phyloP scores from a whole-genome alignment of 2,113 vertebrate species.

The Micromys minutus region DNA sequence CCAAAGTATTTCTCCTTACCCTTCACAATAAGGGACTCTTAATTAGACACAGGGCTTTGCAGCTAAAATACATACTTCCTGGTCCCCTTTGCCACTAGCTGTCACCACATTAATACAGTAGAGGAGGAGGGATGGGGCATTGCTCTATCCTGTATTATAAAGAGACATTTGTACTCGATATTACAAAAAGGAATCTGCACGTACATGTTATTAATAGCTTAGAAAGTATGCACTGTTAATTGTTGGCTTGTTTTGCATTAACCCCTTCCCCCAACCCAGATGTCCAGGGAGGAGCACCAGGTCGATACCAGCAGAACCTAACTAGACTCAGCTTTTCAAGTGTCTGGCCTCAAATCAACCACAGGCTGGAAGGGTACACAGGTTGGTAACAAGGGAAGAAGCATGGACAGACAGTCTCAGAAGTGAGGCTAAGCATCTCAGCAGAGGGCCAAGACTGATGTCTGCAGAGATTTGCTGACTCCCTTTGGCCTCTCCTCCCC shows the following conservation, averaged over 20 bases:
- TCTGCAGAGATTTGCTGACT: background rate
- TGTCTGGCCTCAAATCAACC: background rate
- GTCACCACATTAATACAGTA: background rate
- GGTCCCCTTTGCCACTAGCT: background rate
- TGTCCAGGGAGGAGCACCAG: background rate
- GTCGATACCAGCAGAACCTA: background rate
- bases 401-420: background rate
- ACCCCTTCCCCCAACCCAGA: background rate
- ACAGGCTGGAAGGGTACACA: background rate
- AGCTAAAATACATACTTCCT: background rate
- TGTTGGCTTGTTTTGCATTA: background rate
- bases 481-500: too few species aligned
- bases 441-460: background rate
- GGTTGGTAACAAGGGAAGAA: background rate
- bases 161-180: background rate
- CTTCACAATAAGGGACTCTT: slow-evolving; percentile 9
- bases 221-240: background rate
- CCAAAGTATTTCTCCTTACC: background rate
- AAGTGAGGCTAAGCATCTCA: background rate
- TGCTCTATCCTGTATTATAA: background rate
- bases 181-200: background rate
- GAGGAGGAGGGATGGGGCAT: background rate
- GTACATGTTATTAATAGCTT: background rate
- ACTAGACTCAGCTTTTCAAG: background rate
- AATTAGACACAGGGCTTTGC: slow-evolving; percentile 10